Evolutionary conservation across 2,113 vertebrate genomes (phyloP).

Genomic region (Chlorodrepanis virens): DNA sequence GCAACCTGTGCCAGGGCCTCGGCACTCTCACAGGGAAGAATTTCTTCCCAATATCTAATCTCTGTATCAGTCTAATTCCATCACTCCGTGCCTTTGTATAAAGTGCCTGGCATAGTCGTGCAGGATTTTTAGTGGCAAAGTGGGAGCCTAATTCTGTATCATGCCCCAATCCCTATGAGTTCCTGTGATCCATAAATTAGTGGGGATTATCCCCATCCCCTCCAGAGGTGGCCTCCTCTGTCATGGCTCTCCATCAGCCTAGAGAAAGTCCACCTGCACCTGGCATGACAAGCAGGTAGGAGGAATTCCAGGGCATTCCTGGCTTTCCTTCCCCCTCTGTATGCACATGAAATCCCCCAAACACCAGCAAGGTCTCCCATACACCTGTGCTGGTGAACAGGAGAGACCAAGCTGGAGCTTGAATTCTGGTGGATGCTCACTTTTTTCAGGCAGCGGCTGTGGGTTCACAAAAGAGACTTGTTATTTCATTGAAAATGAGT

Average conservation of each 20-base stretch:
- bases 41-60: not conserved
- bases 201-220: not conserved
- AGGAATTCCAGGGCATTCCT: not conserved
- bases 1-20: not conserved
- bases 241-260: not conserved
- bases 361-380: not conserved
- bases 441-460: not conserved
- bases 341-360: not conserved
- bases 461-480: not conserved
- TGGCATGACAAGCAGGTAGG: not conserved
- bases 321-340: not conserved
- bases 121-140: not conserved
- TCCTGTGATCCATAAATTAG: not conserved
- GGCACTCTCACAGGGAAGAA: not conserved
- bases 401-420: not conserved
- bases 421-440: rapidly evolving
- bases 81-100: not conserved
- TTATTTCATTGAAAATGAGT: not conserved
- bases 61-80: not conserved
- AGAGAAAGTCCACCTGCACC: not conserved
- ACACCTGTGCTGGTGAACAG: not conserved
- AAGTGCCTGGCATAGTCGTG: rapidly evolving
- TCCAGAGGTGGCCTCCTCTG: rapidly evolving
- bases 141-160: not conserved
- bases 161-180: not conserved